Conservation (phyloP, 1,140 invertebrate species). For the Hycleus phaleratus region DNA sequence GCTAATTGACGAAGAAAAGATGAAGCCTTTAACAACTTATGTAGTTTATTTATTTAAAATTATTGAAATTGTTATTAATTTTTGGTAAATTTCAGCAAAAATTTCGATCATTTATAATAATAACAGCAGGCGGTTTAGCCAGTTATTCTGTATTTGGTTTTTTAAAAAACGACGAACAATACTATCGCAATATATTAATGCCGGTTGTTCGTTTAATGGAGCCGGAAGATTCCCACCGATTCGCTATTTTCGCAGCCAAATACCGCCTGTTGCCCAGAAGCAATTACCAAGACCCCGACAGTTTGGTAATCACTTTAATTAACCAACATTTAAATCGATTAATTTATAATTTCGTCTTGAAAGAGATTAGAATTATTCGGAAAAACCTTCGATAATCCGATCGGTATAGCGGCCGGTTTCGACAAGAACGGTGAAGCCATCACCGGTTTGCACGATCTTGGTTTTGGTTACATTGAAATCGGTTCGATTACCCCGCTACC, state of each 20-base stretch:
- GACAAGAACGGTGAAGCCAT: slow-evolving; percentile 95
- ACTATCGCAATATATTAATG: slow-evolving; percentile 65
- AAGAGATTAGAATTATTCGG: slow-evolving; percentile 64
- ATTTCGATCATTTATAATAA: slow-evolving; percentile 25
- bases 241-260: slow-evolving; percentile 67
- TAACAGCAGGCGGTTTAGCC: slow-evolving; percentile 21
- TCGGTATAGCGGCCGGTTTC: slow-evolving; percentile 96
- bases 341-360: slow-evolving; percentile 18
- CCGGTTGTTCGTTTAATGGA: slow-evolving; percentile 59
- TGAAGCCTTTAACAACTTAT: no score
- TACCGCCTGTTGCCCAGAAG: slow-evolving; percentile 60
- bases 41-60: no score
- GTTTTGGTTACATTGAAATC: slow-evolving; percentile 95
- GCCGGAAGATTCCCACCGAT: slow-evolving; percentile 72
- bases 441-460: slow-evolving; percentile 69
- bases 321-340: neutral
- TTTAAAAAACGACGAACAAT: slow-evolving; percentile 65
- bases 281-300: slow-evolving; percentile 45
- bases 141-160: slow-evolving; percentile 52
- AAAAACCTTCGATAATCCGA: slow-evolving; percentile 71
- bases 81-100: slow-evolving; percentile 24
- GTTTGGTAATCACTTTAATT: neutral
- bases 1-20: no score
- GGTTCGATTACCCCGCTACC: slow-evolving; percentile 91
- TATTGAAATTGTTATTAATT: neutral